Conservation (phyloP, 2,888 invertebrate genomes). For the Amblyteles armatorius region DNA sequence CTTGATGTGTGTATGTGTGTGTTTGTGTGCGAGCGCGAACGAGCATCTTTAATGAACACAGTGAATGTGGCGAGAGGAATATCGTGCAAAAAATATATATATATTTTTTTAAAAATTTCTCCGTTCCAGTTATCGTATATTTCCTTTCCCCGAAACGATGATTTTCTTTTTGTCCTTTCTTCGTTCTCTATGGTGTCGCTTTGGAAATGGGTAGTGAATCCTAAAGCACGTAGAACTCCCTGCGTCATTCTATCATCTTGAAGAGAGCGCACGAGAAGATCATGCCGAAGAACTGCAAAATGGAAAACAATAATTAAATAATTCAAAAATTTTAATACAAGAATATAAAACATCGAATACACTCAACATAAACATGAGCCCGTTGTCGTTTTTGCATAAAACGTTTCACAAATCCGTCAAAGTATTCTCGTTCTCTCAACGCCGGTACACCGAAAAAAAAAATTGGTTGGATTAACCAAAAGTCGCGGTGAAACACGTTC, state of each 20-base stretch:
- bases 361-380: background rate
- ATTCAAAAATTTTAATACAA: conserved; percentile 13
- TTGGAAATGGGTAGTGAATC: conserved; percentile 19
- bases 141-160: background rate
- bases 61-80: conserved; percentile 32
- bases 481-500: no score
- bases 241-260: conserved; percentile 90
- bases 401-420: background rate
- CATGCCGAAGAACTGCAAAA: conserved; percentile 92
- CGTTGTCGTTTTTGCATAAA: background rate
- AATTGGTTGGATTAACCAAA: no score
- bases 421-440: background rate
- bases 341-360: background rate
- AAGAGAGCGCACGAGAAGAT: conserved; percentile 94
- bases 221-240: conserved; percentile 60
- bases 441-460: no score
- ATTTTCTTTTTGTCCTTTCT: conserved; percentile 11
- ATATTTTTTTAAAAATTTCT: background rate
- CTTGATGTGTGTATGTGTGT: background rate
- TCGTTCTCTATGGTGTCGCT: conserved; percentile 21
- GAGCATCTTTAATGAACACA: conserved; percentile 8
- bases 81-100: conserved; percentile 11
- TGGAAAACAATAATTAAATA: conserved; percentile 72
- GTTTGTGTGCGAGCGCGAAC: background rate
- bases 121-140: background rate